Evolutionary conservation across 2,113 vertebrate species (phyloP).

Genomic region (Melospiza georgiana): DNA sequence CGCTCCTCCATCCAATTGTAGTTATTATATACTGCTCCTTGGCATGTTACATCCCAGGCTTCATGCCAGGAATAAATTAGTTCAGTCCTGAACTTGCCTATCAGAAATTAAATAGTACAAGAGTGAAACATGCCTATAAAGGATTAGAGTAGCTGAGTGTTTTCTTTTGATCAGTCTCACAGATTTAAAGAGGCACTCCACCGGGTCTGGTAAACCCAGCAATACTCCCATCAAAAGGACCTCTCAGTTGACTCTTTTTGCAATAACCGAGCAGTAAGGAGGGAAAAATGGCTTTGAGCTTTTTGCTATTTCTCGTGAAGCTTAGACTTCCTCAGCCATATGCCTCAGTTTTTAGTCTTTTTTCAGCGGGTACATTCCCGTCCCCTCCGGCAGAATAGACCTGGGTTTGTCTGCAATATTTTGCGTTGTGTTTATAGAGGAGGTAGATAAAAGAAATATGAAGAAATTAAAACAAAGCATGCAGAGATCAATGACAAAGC

Average conservation of each 20-base stretch:
- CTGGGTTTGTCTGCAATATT: not conserved
- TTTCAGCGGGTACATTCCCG: rapidly evolving
- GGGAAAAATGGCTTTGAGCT: not conserved
- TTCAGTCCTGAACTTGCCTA: conserved; percentile 31
- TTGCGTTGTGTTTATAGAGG: not conserved
- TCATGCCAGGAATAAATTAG: conserved; percentile 54
- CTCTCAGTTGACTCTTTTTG: not conserved
- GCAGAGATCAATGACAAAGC: not conserved
- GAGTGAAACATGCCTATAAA: conserved; percentile 36
- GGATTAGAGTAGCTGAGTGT: not conserved
- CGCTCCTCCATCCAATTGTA: not conserved
- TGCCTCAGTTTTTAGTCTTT: not conserved
- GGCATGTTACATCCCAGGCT: conserved; percentile 13
- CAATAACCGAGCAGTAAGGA: not conserved
- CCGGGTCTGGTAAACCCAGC: not conserved
- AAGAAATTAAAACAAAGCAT: not conserved
- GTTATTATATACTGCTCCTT: not conserved
- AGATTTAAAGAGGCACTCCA: not conserved
- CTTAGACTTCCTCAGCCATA: not conserved
- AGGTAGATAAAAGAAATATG: rapidly evolving
- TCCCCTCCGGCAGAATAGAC: not conserved
- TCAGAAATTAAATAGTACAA: conserved; percentile 54
- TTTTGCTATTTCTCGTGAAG: not conserved
- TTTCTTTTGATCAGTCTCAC: conserved; percentile 45
- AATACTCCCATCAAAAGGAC: not conserved